These are phyloP conservation scores for Gastrophysa polygoni DNA, from an alignment of 2,888 invertebrate genomes.

Conservation along the genomic window DNA sequence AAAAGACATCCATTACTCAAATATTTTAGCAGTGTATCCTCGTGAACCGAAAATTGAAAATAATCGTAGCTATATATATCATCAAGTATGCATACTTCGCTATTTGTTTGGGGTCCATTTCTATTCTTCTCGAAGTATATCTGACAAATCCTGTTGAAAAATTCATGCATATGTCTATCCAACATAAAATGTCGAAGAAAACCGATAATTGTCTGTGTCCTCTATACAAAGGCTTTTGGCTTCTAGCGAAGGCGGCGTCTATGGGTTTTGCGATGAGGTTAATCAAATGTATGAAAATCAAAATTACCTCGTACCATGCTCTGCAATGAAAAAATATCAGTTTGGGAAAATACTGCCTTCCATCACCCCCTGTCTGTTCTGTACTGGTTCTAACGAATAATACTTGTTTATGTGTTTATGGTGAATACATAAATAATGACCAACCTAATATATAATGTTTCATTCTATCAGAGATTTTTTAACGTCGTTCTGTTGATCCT, in stretches of 20 bases:
- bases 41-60: no score
- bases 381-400: no score
- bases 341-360: background rate
- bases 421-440: no score
- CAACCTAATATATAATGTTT: no score
- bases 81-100: constrained; percentile 2
- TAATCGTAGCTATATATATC: no score
- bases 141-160: constrained; percentile 13
- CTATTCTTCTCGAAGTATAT: background rate
- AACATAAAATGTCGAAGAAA: constrained; percentile 4
- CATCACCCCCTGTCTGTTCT: no score
- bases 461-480: no score
- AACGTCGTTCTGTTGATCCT: no score
- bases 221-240: background rate
- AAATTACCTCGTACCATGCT: constrained; percentile 15
- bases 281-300: constrained; percentile 2
- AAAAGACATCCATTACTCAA: no score
- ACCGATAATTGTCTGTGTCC: background rate
- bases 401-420: no score
- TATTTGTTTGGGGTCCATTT: background rate
- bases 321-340: background rate
- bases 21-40: no score
- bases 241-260: background rate
- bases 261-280: constrained; percentile 8
- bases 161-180: constrained; percentile 16